Conservation (phyloP, 2,113 vertebrate genomes). For the Thalassoma bifasciatum region DNA sequence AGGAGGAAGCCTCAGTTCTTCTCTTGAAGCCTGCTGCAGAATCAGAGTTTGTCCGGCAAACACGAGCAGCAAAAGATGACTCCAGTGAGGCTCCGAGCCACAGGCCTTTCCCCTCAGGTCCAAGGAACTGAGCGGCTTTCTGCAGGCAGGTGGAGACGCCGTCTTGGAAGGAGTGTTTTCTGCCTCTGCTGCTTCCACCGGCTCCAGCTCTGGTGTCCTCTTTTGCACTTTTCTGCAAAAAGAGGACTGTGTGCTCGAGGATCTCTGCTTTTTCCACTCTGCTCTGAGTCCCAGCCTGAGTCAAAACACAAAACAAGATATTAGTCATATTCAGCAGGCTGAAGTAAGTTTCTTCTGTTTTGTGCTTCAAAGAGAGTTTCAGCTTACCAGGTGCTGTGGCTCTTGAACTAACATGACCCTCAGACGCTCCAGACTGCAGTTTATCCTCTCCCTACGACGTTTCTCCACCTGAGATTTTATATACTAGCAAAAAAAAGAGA, state of each 20-base stretch:
- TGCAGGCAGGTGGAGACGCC: slow-evolving; percentile 78
- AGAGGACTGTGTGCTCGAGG: slow-evolving; percentile 83
- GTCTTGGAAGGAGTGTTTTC: slow-evolving; percentile 59
- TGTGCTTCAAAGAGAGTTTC: accelerated
- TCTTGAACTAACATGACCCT: slow-evolving; percentile 77
- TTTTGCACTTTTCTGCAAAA: slow-evolving; percentile 56
- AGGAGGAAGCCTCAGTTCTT: neutral
- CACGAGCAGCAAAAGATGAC: slow-evolving; percentile 11
- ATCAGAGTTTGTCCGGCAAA: slow-evolving; percentile 1
- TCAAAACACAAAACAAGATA: neutral
- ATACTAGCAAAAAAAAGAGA: slow-evolving; percentile 67
- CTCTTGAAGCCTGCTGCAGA: neutral
- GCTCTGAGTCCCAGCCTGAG: slow-evolving; percentile 69
- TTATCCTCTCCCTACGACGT: slow-evolving; percentile 86
- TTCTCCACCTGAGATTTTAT: slow-evolving; percentile 88
- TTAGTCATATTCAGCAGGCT: neutral
- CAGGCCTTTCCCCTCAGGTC: slow-evolving; percentile 52
- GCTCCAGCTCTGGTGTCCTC: neutral
- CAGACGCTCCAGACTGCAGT: slow-evolving; percentile 85
- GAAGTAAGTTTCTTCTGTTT: neutral
- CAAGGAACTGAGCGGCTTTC: slow-evolving; percentile 71
- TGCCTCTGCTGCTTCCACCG: neutral
- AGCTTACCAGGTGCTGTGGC: slow-evolving; percentile 81
- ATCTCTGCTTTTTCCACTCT: slow-evolving; percentile 90
- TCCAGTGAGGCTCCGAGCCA: slow-evolving; percentile 48